These are phyloP conservation scores for Monarcha castaneiventris DNA, from an alignment of 2,113 vertebrate species.

Conservation along the genomic window DNA sequence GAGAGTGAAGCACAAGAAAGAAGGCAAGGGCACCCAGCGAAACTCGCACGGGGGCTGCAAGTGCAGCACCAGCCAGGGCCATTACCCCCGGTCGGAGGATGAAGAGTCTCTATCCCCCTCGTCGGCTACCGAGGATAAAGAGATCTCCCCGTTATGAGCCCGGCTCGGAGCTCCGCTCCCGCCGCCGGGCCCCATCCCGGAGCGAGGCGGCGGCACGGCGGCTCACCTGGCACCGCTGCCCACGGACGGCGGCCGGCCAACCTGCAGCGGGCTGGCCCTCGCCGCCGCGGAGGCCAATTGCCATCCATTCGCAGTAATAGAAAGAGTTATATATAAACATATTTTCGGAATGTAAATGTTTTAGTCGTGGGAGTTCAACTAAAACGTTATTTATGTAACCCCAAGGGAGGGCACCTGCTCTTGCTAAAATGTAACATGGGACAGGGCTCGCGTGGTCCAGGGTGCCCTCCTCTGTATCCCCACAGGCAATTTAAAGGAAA, in stretches of 20 bases:
- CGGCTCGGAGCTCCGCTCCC: neutral
- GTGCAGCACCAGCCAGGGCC: slow-evolving; percentile 83
- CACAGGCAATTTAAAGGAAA: neutral
- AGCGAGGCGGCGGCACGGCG: neutral
- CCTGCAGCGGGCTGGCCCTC: neutral
- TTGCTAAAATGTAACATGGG: neutral
- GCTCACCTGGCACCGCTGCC: neutral
- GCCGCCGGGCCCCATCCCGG: neutral
- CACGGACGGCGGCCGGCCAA: neutral
- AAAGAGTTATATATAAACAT: neutral
- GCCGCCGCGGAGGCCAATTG: neutral
- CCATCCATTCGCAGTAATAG: neutral
- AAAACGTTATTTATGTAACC: slow-evolving; percentile 14
- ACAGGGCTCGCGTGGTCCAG: neutral
- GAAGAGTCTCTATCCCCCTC: slow-evolving; percentile 93
- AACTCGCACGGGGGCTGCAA: slow-evolving; percentile 87
- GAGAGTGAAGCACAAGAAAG: slow-evolving; percentile 98
- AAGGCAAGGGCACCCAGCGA: slow-evolving; percentile 89
- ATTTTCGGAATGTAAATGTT: neutral
- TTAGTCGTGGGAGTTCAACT: neutral
- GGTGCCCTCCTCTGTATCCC: neutral
- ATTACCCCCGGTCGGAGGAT: slow-evolving; percentile 91
- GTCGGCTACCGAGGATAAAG: slow-evolving; percentile 89
- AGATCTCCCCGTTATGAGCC: slow-evolving; percentile 82
- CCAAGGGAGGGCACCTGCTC: neutral